Conservation (phyloP, 1,140 invertebrate species). For the Oryzaephilus surinamensis region DNA sequence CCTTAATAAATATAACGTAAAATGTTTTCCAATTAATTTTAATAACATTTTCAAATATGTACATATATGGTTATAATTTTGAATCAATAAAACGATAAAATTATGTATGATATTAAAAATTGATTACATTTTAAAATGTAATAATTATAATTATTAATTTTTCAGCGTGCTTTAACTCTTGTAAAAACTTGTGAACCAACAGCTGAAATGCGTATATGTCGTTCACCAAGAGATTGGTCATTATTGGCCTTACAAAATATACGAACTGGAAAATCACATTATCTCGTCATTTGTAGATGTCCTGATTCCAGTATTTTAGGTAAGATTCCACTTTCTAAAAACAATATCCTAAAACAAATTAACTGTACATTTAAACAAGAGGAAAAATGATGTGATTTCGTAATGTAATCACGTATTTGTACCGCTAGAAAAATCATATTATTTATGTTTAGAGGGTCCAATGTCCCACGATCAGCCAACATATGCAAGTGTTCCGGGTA, state of each 20-base stretch:
- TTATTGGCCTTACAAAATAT: slow-evolving; percentile 83
- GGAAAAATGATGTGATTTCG: too few species aligned
- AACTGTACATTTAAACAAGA: too few species aligned
- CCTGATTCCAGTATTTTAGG: slow-evolving; percentile 72
- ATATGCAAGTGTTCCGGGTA: slow-evolving; percentile 85
- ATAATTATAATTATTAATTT: too few species aligned
- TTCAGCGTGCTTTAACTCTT: slow-evolving; percentile 58
- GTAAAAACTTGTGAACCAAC: slow-evolving; percentile 90
- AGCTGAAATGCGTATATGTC: slow-evolving; percentile 77
- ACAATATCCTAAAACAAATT: too few species aligned
- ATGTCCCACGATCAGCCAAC: slow-evolving; percentile 89
- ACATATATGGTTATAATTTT: too few species aligned
- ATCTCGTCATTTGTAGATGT: slow-evolving; percentile 86
- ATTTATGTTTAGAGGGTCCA: slow-evolving; percentile 81
- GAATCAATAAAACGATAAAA: too few species aligned
- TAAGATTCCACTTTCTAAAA: slow-evolving; percentile 42
- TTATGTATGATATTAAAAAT: too few species aligned
- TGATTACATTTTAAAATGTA: too few species aligned
- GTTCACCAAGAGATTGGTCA: slow-evolving; percentile 82
- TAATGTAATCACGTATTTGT: too few species aligned
- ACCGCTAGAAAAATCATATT: background rate
- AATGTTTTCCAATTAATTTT: too few species aligned
- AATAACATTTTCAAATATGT: too few species aligned
- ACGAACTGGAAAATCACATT: slow-evolving; percentile 86
- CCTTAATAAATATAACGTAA: too few species aligned